Percentiles rank a stretch among this genome's conserved stretches.
phyloP scores from a whole-genome alignment of 37 sponge, comb jelly and placozoan species.

The Hexactinellida sp. region DNA sequence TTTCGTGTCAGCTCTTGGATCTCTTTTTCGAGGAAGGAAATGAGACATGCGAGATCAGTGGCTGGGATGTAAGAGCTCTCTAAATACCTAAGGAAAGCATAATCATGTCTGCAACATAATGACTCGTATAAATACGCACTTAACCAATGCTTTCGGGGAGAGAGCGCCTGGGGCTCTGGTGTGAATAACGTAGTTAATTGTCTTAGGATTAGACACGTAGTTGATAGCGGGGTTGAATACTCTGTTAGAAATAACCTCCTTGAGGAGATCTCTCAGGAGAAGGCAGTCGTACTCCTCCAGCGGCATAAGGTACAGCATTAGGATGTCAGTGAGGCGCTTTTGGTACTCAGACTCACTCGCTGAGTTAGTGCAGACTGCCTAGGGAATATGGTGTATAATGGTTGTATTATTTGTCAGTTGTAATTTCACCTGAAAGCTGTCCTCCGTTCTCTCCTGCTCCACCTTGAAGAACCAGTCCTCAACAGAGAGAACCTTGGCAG shows the following conservation, averaged over 20 bases:
- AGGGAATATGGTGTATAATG: not conserved
- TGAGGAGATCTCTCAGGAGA: not conserved
- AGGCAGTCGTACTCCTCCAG: not conserved
- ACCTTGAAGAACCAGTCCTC: not conserved
- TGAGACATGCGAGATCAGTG: not conserved
- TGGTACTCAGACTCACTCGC: not conserved
- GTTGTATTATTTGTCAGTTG: not conserved
- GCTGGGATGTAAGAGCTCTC: conserved; percentile 1
- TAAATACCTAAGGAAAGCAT: not conserved
- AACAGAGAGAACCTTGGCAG: not conserved
- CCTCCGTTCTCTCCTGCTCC: not conserved
- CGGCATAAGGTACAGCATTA: not conserved
- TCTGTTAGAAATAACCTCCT: not conserved
- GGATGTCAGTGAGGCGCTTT: not conserved
- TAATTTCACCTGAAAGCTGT: not conserved
- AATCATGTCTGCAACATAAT: not conserved
- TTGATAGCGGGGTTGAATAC: not conserved
- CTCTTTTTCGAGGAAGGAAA: not conserved
- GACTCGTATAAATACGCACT: not conserved
- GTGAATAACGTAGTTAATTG: not conserved
- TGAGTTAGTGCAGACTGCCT: not conserved
- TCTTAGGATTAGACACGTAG: not conserved
- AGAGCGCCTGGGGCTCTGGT: not conserved
- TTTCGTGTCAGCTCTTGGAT: not conserved
- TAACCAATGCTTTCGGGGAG: not conserved